Base-by-base conservation (phyloP, 64 coral and sea anemone genomes). In the Actinia tenebrosa region DNA sequence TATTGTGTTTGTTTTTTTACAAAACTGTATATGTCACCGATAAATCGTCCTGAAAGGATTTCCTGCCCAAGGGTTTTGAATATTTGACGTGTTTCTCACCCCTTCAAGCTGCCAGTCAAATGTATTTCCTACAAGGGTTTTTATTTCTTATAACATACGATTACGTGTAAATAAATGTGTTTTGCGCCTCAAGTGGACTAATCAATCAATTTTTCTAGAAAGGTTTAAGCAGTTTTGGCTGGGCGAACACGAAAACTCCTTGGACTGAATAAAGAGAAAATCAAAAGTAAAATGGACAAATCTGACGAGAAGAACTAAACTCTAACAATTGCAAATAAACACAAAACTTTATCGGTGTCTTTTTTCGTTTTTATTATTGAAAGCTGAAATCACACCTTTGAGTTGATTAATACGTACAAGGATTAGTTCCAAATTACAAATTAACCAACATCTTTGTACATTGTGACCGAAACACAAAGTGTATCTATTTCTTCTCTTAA, bases 61-160 rank as follows among this genome's bases (percentile, higher is more conserved):
- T 75, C 14, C 69, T 75, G 26, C 69, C 69, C n/a, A 37, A 42
- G 69, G 69, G 13, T 75, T 14, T 42, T 75, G 13, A 26, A 26
- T 75, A 3, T 75, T 25, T 75, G n/a, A 30, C n/a, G 69, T 30
- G 63, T 23, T 20, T 23, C 7, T 75, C 25, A 27, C 9, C 14
- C 69, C 69, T 75, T 42, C 13, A 75, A 75, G 37, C 7, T 14
- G 69, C 7, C 69, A 75, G 23, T 75, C 23, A 75, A 75, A 75
- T 75, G 11, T 42, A 75, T 81, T 81, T 52, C 77, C 16, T 10
- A 45, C 46, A 14, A 81, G 79, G 79, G 37, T 18, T 81, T 53
- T 81, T 50, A 81, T 81, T 75, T 42, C 79, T 81, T n/a, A 81
- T 50, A 47, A 81, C 46, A 81, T 50, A 81, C 22, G 45, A 81